These are phyloP conservation scores for Periparus ater DNA, from an alignment of 2,797 vertebrate species.

Conservation along the genomic window DNA sequence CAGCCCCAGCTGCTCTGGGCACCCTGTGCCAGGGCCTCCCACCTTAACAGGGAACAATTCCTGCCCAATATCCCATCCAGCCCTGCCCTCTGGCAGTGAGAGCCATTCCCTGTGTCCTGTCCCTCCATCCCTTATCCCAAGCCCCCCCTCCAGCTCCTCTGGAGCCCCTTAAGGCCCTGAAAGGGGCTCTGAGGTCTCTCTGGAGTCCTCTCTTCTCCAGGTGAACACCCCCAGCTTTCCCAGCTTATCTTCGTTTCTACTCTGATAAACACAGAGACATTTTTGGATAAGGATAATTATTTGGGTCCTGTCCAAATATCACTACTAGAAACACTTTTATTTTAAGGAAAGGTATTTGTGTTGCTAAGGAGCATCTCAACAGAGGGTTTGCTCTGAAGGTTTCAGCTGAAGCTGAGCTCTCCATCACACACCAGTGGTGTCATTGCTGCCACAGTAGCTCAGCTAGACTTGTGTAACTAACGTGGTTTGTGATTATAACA, in stretches of 20 bases:
- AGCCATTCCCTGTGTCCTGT: background rate
- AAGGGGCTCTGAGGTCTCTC: background rate
- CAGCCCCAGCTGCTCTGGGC: background rate
- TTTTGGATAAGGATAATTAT: background rate
- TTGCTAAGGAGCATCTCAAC: background rate
- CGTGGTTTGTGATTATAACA: conserved; percentile 33
- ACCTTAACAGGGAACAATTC: fast-evolving
- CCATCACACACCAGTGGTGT: background rate
- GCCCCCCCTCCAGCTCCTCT: background rate
- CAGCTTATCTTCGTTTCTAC: background rate
- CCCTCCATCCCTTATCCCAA: fast-evolving
- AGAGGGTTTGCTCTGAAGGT: background rate
- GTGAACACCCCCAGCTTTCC: background rate
- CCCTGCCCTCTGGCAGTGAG: background rate
- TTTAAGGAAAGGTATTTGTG: background rate
- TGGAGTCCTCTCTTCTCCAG: background rate
- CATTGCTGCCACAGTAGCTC: background rate
- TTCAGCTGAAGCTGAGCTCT: background rate
- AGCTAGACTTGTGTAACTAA: background rate
- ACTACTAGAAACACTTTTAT: background rate
- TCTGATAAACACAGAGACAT: background rate
- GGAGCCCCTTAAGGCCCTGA: background rate
- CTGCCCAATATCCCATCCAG: fast-evolving
- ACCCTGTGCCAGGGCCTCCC: background rate
- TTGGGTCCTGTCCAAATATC: background rate